These are phyloP conservation scores for Xylocopa sonorina DNA, from an alignment of 1,140 invertebrate genomes.

Conservation along the genomic window DNA sequence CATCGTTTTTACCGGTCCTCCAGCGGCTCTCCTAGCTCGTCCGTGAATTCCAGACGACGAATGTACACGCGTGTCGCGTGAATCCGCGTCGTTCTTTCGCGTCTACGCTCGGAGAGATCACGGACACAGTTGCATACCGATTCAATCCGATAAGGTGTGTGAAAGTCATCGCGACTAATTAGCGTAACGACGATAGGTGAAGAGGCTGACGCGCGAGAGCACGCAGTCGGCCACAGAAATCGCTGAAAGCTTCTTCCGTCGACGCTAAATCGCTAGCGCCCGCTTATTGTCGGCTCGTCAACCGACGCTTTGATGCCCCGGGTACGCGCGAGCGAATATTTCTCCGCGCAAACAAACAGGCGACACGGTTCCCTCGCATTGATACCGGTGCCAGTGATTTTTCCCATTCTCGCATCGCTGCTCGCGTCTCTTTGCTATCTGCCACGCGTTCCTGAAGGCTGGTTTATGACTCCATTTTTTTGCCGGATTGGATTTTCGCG, in stretches of 20 bases:
- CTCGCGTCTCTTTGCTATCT: background rate
- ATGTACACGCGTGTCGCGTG: background rate
- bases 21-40: background rate
- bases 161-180: slow-evolving; percentile 67
- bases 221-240: slow-evolving; percentile 28
- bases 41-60: background rate
- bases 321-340: slow-evolving; percentile 37
- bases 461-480: background rate
- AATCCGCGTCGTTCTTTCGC: slow-evolving; percentile 11
- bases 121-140: slow-evolving; percentile 1
- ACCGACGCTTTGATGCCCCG: background rate
- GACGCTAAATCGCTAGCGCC: slow-evolving; percentile 24
- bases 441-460: background rate
- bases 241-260: slow-evolving; percentile 48
- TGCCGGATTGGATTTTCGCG: background rate
- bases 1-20: background rate
- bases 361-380: slow-evolving; percentile 6
- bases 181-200: slow-evolving; percentile 60
- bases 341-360: slow-evolving; percentile 29
- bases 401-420: slow-evolving; percentile 15
- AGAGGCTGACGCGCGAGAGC: background rate
- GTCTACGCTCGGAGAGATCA: background rate
- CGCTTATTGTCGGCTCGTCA: slow-evolving; percentile 44
- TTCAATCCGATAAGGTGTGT: slow-evolving; percentile 36
- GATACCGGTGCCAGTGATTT: slow-evolving; percentile 28